Evolutionary conservation across 2,797 vertebrate genomes (phyloP).

Genomic region (Galago senegalensis): DNA sequence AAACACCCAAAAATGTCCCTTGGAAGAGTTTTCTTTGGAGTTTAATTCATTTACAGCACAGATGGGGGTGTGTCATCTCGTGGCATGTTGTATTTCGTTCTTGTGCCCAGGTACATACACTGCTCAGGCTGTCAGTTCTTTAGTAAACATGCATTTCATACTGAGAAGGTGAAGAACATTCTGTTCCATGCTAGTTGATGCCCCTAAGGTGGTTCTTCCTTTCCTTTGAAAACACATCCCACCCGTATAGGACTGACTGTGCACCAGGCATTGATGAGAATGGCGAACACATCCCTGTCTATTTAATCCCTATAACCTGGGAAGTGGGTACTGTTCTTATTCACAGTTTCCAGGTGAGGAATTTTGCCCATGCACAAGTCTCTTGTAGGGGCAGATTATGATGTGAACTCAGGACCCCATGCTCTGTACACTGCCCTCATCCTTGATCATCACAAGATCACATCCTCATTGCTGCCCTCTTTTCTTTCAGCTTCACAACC

Average conservation of each 20-base stretch:
- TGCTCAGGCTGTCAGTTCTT: background rate
- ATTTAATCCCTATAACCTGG: background rate
- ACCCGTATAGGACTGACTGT: background rate
- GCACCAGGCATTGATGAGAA: background rate
- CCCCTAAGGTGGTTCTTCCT: slow-evolving; percentile 13
- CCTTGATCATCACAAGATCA: background rate
- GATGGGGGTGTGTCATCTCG: background rate
- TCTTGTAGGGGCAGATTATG: background rate
- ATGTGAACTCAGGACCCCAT: background rate
- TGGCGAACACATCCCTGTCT: background rate
- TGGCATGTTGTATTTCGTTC: background rate
- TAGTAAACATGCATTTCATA: slow-evolving; percentile 9
- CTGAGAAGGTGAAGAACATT: background rate
- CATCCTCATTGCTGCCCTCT: background rate
- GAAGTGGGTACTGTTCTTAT: background rate
- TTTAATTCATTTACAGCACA: background rate
- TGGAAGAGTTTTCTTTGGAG: background rate
- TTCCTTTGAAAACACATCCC: background rate
- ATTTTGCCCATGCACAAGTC: background rate
- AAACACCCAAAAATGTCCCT: background rate
- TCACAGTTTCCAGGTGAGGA: background rate
- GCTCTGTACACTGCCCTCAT: background rate
- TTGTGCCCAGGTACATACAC: background rate
- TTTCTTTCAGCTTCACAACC: background rate
- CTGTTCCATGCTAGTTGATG: background rate